Conservation (phyloP, 2,113 vertebrate genomes). For the Mohoua ochrocephala region DNA sequence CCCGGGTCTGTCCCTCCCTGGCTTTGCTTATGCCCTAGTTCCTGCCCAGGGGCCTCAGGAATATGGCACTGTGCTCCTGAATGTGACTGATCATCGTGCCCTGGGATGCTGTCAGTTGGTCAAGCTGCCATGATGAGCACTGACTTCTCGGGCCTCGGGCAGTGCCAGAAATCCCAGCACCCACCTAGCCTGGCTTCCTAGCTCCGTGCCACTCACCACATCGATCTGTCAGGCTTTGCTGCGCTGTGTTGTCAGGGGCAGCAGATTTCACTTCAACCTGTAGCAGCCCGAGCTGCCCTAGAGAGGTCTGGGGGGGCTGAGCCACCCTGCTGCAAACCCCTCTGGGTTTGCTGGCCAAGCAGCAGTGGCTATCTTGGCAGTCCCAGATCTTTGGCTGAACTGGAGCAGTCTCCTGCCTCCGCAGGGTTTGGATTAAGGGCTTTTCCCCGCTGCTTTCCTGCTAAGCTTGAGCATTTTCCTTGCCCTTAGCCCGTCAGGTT, state of each 20-base stretch:
- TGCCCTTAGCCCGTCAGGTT: neutral
- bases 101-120: slow-evolving; percentile 13
- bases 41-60: neutral
- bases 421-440: neutral
- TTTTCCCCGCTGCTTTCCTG: neutral
- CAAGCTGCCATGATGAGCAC: neutral
- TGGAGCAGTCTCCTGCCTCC: neutral
- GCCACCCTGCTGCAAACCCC: neutral
- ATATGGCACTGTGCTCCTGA: neutral
- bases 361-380: neutral
- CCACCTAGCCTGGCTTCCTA: neutral
- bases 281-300: neutral
- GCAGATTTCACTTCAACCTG: neutral
- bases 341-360: neutral
- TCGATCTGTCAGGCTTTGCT: neutral
- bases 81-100: slow-evolving; percentile 7
- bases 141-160: slow-evolving; percentile 43
- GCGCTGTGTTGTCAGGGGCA: neutral
- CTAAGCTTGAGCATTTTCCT: neutral
- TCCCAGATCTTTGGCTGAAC: neutral
- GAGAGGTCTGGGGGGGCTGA: neutral
- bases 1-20: neutral
- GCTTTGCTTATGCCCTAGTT: neutral
- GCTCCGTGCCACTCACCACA: neutral
- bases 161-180: slow-evolving; percentile 12